Evolutionary conservation across 2,888 invertebrate genomes (phyloP).

Genomic region (Lydus trimaculatus): DNA sequence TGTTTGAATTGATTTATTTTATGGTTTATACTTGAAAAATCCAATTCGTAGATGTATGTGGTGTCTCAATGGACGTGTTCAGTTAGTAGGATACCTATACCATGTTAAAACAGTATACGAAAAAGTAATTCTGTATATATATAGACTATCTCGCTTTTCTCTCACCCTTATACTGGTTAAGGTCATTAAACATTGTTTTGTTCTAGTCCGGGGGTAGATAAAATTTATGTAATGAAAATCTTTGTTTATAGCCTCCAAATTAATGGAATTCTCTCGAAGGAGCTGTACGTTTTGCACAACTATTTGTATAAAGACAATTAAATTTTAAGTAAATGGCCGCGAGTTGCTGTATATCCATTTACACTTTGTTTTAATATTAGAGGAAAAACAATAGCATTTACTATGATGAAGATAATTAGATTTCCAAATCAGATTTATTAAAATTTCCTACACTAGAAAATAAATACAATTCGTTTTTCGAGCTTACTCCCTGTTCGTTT

Average conservation of each 20-base stretch:
- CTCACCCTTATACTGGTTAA: conserved; percentile 19
- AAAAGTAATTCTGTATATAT: conserved; percentile 10
- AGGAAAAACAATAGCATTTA: conserved; percentile 28
- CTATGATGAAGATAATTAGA: conserved; percentile 36
- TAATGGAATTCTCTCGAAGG: conserved; percentile 36
- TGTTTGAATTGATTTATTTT: not conserved
- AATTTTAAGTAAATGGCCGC: conserved; percentile 30
- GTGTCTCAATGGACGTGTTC: not conserved
- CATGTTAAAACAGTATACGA: conserved; percentile 17
- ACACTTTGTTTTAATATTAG: conserved; percentile 26
- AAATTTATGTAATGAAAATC: conserved; percentile 39
- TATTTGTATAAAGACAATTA: conserved; percentile 34
- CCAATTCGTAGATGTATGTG: not conserved
- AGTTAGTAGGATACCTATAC: not conserved
- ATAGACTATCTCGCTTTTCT: too few species aligned
- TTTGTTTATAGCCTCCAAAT: conserved; percentile 36
- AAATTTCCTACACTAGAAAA: not conserved
- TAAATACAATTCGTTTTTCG: too few species aligned
- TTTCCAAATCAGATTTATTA: not conserved
- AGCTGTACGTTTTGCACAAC: conserved; percentile 27
- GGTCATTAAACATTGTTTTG: conserved; percentile 33
- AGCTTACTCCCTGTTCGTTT: not conserved
- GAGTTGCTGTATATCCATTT: conserved; percentile 18
- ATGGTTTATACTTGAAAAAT: not conserved
- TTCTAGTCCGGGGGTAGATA: conserved; percentile 17